Conservation (phyloP, 2,888 invertebrate species). For the Ennomos fuscantarius region DNA sequence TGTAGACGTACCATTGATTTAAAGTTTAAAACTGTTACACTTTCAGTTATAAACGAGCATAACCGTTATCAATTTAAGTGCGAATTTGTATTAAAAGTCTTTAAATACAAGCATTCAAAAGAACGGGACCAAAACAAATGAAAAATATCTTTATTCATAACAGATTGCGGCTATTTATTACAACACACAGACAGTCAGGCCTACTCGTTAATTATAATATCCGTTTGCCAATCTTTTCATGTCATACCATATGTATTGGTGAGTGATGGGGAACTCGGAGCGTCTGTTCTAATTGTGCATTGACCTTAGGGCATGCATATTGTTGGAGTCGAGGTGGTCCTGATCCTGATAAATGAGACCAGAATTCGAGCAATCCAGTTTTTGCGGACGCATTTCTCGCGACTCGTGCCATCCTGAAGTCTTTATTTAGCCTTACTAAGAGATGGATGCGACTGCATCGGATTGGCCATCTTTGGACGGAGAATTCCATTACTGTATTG, state of each 20-base stretch:
- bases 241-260: slow-evolving; percentile 53
- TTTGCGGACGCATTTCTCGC: slow-evolving; percentile 44
- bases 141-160: slow-evolving; percentile 27
- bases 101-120: slow-evolving; percentile 15
- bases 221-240: slow-evolving; percentile 53
- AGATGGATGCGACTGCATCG: slow-evolving; percentile 15
- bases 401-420: slow-evolving; percentile 43
- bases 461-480: slow-evolving; percentile 1
- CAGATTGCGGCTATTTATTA: slow-evolving; percentile 20
- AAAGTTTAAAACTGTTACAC: slow-evolving; percentile 16
- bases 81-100: slow-evolving; percentile 17
- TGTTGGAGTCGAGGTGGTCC: slow-evolving; percentile 55
- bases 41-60: slow-evolving; percentile 16
- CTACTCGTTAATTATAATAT: slow-evolving; percentile 28
- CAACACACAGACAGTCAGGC: slow-evolving; percentile 22
- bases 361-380: slow-evolving; percentile 51
- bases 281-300: slow-evolving; percentile 66
- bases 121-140: slow-evolving; percentile 22
- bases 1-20: slow-evolving; percentile 3
- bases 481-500: slow-evolving; percentile 3
- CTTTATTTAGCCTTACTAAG: slow-evolving; percentile 46
- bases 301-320: slow-evolving; percentile 57
- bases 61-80: slow-evolving; percentile 22
- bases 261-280: slow-evolving; percentile 31
- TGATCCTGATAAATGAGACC: slow-evolving; percentile 60